Evolutionary conservation across 1,140 invertebrate species (phyloP).

Genomic region (Ptiloglossa arizonensis): DNA sequence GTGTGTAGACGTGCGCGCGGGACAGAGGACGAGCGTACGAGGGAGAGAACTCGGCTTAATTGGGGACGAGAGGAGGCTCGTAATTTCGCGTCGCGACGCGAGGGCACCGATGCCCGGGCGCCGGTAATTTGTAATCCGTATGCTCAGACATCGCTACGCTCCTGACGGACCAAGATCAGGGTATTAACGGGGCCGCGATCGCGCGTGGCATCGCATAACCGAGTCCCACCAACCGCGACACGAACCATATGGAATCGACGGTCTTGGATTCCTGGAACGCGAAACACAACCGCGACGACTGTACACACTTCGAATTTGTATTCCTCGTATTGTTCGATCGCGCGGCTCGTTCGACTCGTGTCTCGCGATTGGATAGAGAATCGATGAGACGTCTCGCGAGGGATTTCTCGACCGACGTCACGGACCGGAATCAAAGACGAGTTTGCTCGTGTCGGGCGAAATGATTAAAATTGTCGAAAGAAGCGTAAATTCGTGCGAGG

Average conservation of each 20-base stretch:
- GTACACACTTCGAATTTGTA: no score
- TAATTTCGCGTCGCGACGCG: constrained; percentile 65
- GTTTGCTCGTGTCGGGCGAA: no score
- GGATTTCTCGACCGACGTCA: no score
- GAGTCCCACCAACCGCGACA: constrained; percentile 19
- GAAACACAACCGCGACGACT: constrained; percentile 28
- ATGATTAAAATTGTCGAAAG: no score
- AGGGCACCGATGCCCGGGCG: constrained; percentile 53
- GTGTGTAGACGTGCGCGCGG: not conserved
- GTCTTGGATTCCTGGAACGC: constrained; percentile 36
- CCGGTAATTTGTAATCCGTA: constrained; percentile 62
- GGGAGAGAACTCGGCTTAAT: constrained; percentile 55
- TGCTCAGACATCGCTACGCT: constrained; percentile 47
- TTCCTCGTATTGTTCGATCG: no score
- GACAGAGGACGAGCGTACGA: not conserved
- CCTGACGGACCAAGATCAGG: constrained; percentile 41
- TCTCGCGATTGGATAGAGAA: no score
- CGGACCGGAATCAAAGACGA: no score
- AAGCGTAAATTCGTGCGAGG: no score
- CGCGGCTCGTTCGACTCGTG: no score
- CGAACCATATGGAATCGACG: constrained; percentile 34
- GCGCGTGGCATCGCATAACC: constrained; percentile 58
- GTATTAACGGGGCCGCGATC: constrained; percentile 48
- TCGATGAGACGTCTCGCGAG: no score
- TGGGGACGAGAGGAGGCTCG: constrained; percentile 63